Evolutionary conservation across 2,888 invertebrate species (phyloP), one percentile per base, ranked within the genome.

Genomic region (Creontiades dilutus): DNA sequence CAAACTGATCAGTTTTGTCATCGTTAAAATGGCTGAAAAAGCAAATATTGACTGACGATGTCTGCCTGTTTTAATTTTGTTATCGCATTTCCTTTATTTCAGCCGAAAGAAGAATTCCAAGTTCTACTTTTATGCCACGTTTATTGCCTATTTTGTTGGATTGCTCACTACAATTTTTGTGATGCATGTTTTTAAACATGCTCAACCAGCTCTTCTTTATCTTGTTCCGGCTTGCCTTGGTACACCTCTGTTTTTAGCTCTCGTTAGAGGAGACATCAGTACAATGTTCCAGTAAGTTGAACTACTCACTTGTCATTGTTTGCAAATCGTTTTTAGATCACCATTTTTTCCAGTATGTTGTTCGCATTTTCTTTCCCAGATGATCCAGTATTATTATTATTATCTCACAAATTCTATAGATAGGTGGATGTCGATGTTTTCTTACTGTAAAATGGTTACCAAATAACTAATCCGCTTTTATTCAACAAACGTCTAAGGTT

Each of bases 131-230:
- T 96, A 96, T 93, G 96, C 97, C 3, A 97, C 99, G 4, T 97
- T 99, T 93, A 93, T 96, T 78, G 99, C 99, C 0, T 99, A 99
- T 93, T 96, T 99, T 92, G 93, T 98, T 92, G 99, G 99, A 0
- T 94, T 99, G 91, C 94, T 98, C 93, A 95, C 97, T 28, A 99
- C 99, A 0, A 99, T 99, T 93, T 95, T 97, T 92, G 97, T 99
- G 90, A 99, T 99, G 99, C 99, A 99, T 94, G 95, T 98, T 92
- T 99, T 98, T 94, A 98, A 98, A 94, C 99, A 99, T 94, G 99
- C 99, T 37, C 98, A 99, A 95, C 99, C 99, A 0, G 99, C 99
- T 87, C 95, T 99, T 90, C 94, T 99, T 92, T 99, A 99, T 94
- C 95, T 99, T 91, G 99, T 99, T 91, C 99, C 99, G 9, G 97